These are phyloP conservation scores for Scomber scombrus DNA, from an alignment of 2,113 vertebrate genomes.

Conservation along the genomic window DNA sequence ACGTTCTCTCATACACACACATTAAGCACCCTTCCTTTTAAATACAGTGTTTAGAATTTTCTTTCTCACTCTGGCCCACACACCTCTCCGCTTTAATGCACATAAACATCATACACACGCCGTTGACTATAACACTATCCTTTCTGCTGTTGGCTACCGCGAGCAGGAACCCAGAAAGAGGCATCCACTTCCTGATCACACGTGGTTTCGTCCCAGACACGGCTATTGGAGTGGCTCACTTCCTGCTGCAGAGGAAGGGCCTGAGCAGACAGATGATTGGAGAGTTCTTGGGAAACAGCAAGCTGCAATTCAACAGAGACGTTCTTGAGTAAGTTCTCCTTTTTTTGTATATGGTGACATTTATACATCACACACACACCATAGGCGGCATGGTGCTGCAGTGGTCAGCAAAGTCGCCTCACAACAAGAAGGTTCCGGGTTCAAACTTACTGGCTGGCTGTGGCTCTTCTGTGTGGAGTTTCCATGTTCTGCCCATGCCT, in stretches of 20 bases:
- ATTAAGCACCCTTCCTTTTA: conserved; percentile 17
- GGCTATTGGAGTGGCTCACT: conserved; percentile 97
- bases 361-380: neutral
- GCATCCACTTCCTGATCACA: conserved; percentile 97
- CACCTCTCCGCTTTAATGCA: conserved; percentile 37
- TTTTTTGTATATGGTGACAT: neutral
- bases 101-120: conserved; percentile 23
- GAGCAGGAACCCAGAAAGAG: conserved; percentile 96
- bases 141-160: conserved; percentile 20
- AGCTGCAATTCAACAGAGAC: conserved; percentile 87
- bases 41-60: conserved; percentile 33
- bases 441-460: too few relatives aligned
- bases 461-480: too few relatives aligned
- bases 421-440: too few relatives aligned
- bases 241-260: conserved; percentile 95
- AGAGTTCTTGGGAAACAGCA: conserved; percentile 87
- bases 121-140: conserved; percentile 25
- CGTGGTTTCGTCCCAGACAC: conserved; percentile 98
- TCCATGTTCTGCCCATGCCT: too few relatives aligned
- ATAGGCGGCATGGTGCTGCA: too few relatives aligned
- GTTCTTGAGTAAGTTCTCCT: conserved; percentile 84
- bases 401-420: too few relatives aligned
- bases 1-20: conserved; percentile 1
- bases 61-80: conserved; percentile 33
- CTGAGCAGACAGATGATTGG: conserved; percentile 88